Percentiles rank a stretch among this genome's conserved stretches.
Evolutionary conservation across 1,140 invertebrate species (phyloP).

Genomic region (Drosophila quadrilineata): DNA sequence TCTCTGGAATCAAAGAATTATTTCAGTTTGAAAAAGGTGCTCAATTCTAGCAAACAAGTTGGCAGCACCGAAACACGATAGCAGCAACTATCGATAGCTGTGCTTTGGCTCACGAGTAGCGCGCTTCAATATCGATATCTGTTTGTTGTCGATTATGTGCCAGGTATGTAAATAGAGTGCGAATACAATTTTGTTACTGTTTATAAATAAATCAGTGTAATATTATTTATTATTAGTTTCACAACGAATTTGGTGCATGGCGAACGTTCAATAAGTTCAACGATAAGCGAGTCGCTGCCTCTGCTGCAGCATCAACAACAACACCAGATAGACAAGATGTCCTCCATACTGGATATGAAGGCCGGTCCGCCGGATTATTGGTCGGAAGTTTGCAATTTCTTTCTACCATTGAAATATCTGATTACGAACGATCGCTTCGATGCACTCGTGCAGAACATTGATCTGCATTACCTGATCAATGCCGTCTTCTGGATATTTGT

Average conservation of each 20-base stretch:
- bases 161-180: constrained; percentile 28
- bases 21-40: constrained; percentile 1
- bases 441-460: constrained; percentile 67
- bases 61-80: constrained; percentile 6
- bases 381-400: constrained; percentile 75
- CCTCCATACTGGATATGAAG: constrained; percentile 79
- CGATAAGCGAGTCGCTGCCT: too few relatives aligned
- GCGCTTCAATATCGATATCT: too few relatives aligned
- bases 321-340: constrained; percentile 47
- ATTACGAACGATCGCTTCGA: constrained; percentile 77
- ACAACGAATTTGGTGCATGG: constrained; percentile 28
- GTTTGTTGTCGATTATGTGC: constrained; percentile 3
- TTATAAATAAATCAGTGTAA: constrained; percentile 32
- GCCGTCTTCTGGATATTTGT: constrained; percentile 78
- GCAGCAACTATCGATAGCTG: constrained; percentile 14
- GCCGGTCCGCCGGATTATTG: constrained; percentile 69
- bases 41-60: constrained; percentile 3
- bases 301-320: neutral
- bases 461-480: constrained; percentile 75
- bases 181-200: constrained; percentile 23
- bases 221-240: constrained; percentile 17
- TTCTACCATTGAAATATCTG: constrained; percentile 73
- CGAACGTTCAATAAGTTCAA: constrained; percentile 17
- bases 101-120: too few relatives aligned
- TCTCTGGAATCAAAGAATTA: neutral